Evolutionary conservation across 2,113 vertebrate species (phyloP).

Genomic region (Apus apus): DNA sequence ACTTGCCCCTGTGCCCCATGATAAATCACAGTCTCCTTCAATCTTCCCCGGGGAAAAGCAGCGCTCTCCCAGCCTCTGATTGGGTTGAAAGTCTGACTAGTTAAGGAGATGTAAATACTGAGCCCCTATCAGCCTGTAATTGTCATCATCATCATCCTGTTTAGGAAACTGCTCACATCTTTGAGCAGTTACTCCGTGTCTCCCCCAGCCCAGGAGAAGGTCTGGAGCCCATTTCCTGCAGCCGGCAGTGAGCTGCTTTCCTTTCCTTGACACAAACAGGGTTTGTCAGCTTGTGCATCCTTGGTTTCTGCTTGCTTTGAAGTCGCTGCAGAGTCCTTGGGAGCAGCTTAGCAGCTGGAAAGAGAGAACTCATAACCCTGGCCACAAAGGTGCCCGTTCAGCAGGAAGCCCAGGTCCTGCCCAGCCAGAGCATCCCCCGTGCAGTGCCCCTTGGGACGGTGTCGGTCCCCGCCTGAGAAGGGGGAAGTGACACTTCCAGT

Average conservation of each 20-base stretch:
- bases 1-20: constrained; percentile 46
- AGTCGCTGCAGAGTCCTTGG: neutral
- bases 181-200: constrained; percentile 61
- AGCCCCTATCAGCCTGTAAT: constrained; percentile 55
- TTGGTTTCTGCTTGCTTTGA: constrained; percentile 36
- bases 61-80: neutral
- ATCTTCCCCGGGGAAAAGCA: neutral
- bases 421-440: constrained; percentile 51
- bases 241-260: constrained; percentile 47
- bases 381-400: neutral
- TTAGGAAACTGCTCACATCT: constrained; percentile 57
- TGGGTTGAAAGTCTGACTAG: neutral
- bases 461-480: neutral
- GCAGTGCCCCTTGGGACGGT: neutral
- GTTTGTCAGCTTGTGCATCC: constrained; percentile 74
- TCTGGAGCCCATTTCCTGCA: constrained; percentile 75
- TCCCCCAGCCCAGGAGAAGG: constrained; percentile 59
- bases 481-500: constrained; percentile 16
- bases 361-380: neutral
- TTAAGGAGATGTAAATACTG: constrained; percentile 11
- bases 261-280: constrained; percentile 66
- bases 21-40: constrained; percentile 68
- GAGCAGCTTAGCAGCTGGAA: constrained; percentile 29
- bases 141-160: constrained; percentile 46
- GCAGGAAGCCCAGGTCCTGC: neutral